Evolutionary conservation across 2,113 vertebrate genomes (phyloP).

Genomic region (Calypte anna): DNA sequence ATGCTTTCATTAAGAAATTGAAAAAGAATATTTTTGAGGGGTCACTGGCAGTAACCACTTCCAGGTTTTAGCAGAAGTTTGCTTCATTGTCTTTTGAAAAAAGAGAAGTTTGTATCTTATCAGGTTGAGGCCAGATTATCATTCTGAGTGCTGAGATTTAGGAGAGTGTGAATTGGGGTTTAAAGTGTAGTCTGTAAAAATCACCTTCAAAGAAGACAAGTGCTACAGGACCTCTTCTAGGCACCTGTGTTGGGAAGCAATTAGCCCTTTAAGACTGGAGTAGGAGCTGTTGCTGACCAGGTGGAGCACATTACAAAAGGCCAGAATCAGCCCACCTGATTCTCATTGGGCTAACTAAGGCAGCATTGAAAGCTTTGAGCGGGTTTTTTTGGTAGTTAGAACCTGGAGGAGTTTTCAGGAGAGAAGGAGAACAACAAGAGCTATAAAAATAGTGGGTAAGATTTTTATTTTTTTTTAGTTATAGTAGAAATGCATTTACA

Average conservation of each 20-base stretch:
- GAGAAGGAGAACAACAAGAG: fast-evolving
- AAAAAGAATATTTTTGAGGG: fast-evolving
- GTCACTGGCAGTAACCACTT: not conserved
- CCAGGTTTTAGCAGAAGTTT: not conserved
- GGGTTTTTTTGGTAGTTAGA: fast-evolving
- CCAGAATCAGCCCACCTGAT: not conserved
- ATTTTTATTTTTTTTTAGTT: not conserved
- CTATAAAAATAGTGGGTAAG: not conserved
- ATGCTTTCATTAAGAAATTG: not conserved
- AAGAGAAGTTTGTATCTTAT: not conserved
- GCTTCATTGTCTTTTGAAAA: not conserved
- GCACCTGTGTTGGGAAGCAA: not conserved
- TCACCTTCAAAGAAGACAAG: not conserved
- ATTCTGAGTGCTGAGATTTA: not conserved
- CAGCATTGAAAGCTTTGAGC: fast-evolving
- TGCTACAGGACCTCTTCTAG: not conserved
- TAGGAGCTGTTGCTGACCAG: not conserved
- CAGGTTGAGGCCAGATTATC: not conserved
- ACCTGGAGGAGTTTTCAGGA: fast-evolving
- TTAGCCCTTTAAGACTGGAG: not conserved
- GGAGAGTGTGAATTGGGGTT: not conserved
- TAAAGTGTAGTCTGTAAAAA: not conserved
- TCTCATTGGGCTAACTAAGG: not conserved
- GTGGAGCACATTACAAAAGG: not conserved
- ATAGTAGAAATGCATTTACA: fast-evolving